These are phyloP conservation scores for Danionella cerebrum DNA, from an alignment of 2,113 vertebrate genomes.

Conservation along the genomic window DNA sequence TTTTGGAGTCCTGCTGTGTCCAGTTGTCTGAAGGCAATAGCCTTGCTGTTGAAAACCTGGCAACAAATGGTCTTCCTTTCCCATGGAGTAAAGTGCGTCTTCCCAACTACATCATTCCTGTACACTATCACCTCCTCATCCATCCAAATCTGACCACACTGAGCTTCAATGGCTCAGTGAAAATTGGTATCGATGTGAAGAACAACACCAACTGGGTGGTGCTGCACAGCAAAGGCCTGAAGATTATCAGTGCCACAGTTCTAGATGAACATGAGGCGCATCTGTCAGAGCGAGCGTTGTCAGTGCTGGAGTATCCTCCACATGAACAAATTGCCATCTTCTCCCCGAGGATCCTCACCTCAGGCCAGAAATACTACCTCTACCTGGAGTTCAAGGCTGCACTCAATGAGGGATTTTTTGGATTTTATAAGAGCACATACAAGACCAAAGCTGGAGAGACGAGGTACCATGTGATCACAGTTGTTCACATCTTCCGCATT, in stretches of 20 bases:
- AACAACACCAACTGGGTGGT: constrained; percentile 70
- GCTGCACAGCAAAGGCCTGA: constrained; percentile 65
- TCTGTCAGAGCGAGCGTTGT: constrained; percentile 56
- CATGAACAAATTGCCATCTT: constrained; percentile 69
- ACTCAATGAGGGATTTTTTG: constrained; percentile 60
- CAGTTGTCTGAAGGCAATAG: constrained; percentile 25
- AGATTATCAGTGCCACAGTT: constrained; percentile 60
- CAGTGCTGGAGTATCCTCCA: constrained; percentile 63
- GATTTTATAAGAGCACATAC: constrained; percentile 68
- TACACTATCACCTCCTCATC: constrained; percentile 62
- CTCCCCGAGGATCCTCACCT: constrained; percentile 61
- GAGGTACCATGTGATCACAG: constrained; percentile 43
- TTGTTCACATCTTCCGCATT: not conserved
- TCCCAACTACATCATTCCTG: constrained; percentile 64
- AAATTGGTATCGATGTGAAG: constrained; percentile 59
- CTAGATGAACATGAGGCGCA: constrained; percentile 48
- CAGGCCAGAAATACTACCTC: constrained; percentile 64
- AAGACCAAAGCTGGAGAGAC: constrained; percentile 56
- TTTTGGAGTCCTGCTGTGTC: constrained; percentile 30
- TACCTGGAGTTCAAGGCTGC: constrained; percentile 62
- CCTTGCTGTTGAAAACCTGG: constrained; percentile 37
- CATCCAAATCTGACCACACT: constrained; percentile 65
- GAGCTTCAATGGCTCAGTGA: constrained; percentile 59
- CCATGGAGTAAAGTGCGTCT: constrained; percentile 67
- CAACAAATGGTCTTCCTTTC: constrained; percentile 58